phyloP scores from a whole-genome alignment of 2,888 invertebrate genomes.

The Catocala nupta region DNA sequence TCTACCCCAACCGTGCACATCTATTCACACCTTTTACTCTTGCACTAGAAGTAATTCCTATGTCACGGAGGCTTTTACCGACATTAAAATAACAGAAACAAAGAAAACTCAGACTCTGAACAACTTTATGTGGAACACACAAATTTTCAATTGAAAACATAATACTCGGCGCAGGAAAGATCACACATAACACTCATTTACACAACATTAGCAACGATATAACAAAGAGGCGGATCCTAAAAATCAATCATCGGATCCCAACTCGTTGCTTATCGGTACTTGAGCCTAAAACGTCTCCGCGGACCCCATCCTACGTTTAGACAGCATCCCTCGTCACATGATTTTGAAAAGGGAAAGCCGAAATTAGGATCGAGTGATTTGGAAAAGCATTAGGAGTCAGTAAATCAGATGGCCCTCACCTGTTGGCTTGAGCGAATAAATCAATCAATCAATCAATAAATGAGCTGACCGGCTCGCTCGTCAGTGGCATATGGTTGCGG shows the following conservation, averaged over 20 bases:
- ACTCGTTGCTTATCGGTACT: constrained; percentile 63
- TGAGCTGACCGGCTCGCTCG: constrained; percentile 30
- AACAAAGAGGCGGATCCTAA: constrained; percentile 55
- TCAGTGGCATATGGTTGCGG: too few relatives aligned
- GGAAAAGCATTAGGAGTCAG: constrained; percentile 79
- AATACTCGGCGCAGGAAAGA: not conserved
- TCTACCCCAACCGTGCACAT: too few relatives aligned
- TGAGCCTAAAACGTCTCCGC: constrained; percentile 64
- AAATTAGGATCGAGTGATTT: constrained; percentile 76
- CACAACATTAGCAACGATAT: constrained; percentile 56
- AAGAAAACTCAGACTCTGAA: too few relatives aligned
- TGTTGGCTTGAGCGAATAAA: constrained; percentile 77
- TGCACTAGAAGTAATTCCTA: too few relatives aligned
- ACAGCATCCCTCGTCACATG: constrained; percentile 73
- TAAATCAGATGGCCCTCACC: constrained; percentile 81
- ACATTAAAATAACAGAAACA: too few relatives aligned
- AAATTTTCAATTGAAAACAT: too few relatives aligned
- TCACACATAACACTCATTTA: constrained; percentile 4
- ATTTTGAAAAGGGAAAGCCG: constrained; percentile 80
- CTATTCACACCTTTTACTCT: too few relatives aligned
- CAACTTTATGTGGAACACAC: too few relatives aligned
- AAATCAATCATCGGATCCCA: constrained; percentile 73
- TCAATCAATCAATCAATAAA: constrained; percentile 86
- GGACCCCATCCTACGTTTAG: constrained; percentile 59
- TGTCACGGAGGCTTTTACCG: too few relatives aligned